Evolutionary conservation across 2,113 vertebrate genomes (phyloP), one percentile per base, ranked within the genome.

Genomic region (Felis chaus): DNA sequence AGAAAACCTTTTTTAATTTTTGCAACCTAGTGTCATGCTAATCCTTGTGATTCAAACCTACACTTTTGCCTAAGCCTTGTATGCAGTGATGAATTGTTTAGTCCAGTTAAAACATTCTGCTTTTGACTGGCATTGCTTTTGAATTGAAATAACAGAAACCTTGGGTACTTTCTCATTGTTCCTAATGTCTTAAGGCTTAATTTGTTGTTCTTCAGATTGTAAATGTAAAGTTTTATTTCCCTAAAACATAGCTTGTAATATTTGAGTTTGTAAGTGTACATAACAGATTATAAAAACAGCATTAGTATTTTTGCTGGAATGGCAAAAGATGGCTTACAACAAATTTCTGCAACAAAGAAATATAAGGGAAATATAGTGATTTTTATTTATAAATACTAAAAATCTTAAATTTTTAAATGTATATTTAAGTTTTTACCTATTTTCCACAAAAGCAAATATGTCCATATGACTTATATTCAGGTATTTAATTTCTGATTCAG

Each of bases 341-440:
- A 55, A 89, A 50, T 91, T 94, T 89, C n/a, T 91, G 21, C 21
- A 71, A 18, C 36, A 87, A 74, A 97, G 25, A 4, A 66, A 93
- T 90, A 65, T 31, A 92, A 90, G 23, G 39, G 15, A 74, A 86
- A 82, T 95, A 63, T 1, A 82, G 23, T 68, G 29, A 25, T 25
- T 97, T 96, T 94, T 79, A 61, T 61, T 95, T 79, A 66, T 50
- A 25, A 48, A 48, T 4, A 68, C 15, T 94, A 55, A 78, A 25
- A 33, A 18, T 78, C 81, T 95, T 93, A 57, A 92, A 57, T 45
- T 90, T 96, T 96, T 95, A 39, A 88, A 83, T 73, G 39, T 55
- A 65, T 85, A 53, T 79, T 83, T 73, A 53, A 81, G 53, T 8
- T 80, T 93, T 91, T 93, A 48, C 73, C 1, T 4, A 66, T 21